phyloP scores from a whole-genome alignment of 1,140 invertebrate genomes.

The Drosophila lacteicornis region DNA sequence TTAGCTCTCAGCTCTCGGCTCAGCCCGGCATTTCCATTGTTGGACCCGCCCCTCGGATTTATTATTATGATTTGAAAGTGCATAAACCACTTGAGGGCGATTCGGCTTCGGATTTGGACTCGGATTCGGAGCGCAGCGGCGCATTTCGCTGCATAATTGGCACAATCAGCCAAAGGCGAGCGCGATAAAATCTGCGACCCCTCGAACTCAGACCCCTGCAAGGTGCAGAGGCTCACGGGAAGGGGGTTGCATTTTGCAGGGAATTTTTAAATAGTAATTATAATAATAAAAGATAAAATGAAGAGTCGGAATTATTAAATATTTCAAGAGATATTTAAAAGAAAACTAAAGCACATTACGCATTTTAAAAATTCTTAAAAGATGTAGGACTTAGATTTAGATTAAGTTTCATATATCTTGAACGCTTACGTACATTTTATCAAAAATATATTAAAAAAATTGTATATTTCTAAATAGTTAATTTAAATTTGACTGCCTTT shows the following conservation, averaged over 20 bases:
- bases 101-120: slow-evolving; percentile 41
- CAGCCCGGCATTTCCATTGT: slow-evolving; percentile 9
- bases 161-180: slow-evolving; percentile 76
- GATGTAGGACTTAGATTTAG: too few species aligned
- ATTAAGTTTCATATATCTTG: too few species aligned
- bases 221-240: slow-evolving; percentile 9
- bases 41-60: slow-evolving; percentile 70
- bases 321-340: too few species aligned
- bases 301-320: too few species aligned
- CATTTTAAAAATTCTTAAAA: too few species aligned
- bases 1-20: background rate
- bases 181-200: slow-evolving; percentile 68
- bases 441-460: too few species aligned
- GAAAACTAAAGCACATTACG: too few species aligned
- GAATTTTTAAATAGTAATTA: too few species aligned
- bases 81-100: slow-evolving; percentile 80
- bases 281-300: too few species aligned
- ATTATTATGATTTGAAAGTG: slow-evolving; percentile 83
- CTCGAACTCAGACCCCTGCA: slow-evolving; percentile 17
- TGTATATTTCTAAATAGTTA: too few species aligned
- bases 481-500: too few species aligned
- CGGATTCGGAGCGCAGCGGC: slow-evolving; percentile 29
- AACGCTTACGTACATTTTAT: too few species aligned
- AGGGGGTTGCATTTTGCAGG: background rate
- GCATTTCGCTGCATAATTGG: slow-evolving; percentile 80